These are phyloP conservation scores for Isurus oxyrinchus DNA, from an alignment of 2,113 vertebrate genomes.

Conservation along the genomic window DNA sequence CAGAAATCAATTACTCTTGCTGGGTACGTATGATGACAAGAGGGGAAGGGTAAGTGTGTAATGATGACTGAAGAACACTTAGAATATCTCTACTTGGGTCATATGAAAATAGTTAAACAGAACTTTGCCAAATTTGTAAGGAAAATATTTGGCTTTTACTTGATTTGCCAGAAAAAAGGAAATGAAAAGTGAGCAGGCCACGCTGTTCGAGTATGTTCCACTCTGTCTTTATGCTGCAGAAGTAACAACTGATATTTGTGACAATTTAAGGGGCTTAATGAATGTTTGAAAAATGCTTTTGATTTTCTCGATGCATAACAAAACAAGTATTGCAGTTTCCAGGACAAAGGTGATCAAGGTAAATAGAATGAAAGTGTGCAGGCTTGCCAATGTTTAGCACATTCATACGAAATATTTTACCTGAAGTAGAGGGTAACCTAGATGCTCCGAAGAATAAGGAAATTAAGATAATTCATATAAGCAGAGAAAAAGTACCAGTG, in stretches of 20 bases:
- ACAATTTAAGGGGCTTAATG: not conserved
- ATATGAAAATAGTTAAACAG: not conserved
- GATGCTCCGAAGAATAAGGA: too few relatives aligned
- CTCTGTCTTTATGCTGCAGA: not conserved
- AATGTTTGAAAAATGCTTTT: not conserved
- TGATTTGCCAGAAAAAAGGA: not conserved
- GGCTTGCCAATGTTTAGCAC: not conserved
- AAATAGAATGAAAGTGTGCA: not conserved
- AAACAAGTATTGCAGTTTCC: not conserved
- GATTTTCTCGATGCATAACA: not conserved
- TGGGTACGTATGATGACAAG: conserved; percentile 63
- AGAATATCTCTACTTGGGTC: not conserved
- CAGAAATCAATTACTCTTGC: conserved; percentile 78
- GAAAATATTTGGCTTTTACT: not conserved
- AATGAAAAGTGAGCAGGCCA: not conserved
- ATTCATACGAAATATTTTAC: not conserved
- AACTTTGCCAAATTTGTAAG: not conserved
- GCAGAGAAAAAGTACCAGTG: not conserved
- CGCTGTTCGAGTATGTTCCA: not conserved
- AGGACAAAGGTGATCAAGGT: not conserved
- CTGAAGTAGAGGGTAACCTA: not conserved
- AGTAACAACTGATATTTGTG: not conserved
- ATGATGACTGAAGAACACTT: not conserved
- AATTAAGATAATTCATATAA: not conserved
- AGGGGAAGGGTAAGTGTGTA: not conserved